phyloP scores from a whole-genome alignment of 2,888 invertebrate species.

The Myopa tessellatipennis region DNA sequence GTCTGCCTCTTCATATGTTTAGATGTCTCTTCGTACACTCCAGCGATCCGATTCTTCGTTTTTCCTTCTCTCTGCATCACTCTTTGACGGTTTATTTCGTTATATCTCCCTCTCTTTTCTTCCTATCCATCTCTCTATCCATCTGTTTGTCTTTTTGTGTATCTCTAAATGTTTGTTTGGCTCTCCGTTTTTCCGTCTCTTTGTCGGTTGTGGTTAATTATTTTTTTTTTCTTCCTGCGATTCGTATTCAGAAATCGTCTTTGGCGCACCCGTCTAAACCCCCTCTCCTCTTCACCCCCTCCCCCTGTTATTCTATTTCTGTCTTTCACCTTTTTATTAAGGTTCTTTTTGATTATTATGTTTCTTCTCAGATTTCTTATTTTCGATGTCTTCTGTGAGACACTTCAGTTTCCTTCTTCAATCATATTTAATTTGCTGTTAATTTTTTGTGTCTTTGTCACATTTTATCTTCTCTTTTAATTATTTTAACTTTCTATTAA shows the following conservation, averaged over 20 bases:
- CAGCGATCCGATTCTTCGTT: neutral
- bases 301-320: constrained; percentile 32
- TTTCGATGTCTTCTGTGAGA: constrained; percentile 15
- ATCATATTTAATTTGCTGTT: neutral
- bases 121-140: constrained; percentile 11
- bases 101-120: neutral
- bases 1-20: neutral
- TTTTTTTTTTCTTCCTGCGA: constrained; percentile 32
- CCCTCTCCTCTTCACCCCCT: constrained; percentile 11
- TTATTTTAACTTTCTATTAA: neutral
- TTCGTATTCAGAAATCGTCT: constrained; percentile 25
- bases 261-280: constrained; percentile 18
- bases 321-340: constrained; percentile 41
- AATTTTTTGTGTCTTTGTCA: constrained; percentile 13
- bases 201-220: constrained; percentile 24
- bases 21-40: neutral
- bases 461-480: constrained; percentile 1
- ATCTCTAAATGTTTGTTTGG: neutral
- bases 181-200: neutral
- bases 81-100: constrained; percentile 13
- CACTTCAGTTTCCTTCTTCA: neutral
- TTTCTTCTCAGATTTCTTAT: constrained; percentile 15
- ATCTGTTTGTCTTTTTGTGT: neutral
- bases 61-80: neutral
- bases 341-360: constrained; percentile 7